Conservation (phyloP, 2,888 invertebrate species). For the Trachelus stipa region DNA sequence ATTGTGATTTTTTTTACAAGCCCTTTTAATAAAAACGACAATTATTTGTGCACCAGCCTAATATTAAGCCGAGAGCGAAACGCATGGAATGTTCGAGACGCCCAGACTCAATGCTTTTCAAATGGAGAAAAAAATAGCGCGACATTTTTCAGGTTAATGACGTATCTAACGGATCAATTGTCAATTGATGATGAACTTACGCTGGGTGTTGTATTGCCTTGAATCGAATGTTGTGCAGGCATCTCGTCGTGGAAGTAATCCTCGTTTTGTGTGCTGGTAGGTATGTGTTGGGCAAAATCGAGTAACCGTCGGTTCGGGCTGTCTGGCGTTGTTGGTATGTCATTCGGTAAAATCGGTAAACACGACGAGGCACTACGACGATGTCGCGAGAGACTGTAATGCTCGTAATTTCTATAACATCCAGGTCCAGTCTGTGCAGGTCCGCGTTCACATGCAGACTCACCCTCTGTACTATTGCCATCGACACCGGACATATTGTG, state of each 20-base stretch:
- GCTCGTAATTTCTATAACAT: conserved; percentile 84
- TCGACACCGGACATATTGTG: conserved; percentile 92
- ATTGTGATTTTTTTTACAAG: too few relatives aligned
- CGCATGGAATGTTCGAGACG: too few relatives aligned
- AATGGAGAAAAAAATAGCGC: not conserved
- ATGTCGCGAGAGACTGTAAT: conserved; percentile 69
- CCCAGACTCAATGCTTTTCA: too few relatives aligned
- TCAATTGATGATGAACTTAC: conserved; percentile 49
- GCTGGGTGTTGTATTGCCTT: conserved; percentile 61
- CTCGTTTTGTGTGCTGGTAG: conserved; percentile 58
- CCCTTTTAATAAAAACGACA: too few relatives aligned
- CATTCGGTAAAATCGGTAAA: conserved; percentile 60
- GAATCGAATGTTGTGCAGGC: conserved; percentile 58
- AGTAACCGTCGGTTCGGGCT: conserved; percentile 62
- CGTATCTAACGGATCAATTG: not conserved
- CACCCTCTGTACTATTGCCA: conserved; percentile 84
- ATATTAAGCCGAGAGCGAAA: too few relatives aligned
- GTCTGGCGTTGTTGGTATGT: conserved; percentile 61
- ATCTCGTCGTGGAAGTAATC: conserved; percentile 61
- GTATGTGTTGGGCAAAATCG: conserved; percentile 62
- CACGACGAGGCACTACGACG: conserved; percentile 70
- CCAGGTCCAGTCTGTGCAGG: conserved; percentile 80
- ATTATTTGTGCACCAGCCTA: too few relatives aligned
- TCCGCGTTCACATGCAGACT: conserved; percentile 72
- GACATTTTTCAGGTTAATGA: not conserved